Evolutionary conservation across 2,113 vertebrate species (phyloP).

Genomic region (Engraulis encrasicolus): DNA sequence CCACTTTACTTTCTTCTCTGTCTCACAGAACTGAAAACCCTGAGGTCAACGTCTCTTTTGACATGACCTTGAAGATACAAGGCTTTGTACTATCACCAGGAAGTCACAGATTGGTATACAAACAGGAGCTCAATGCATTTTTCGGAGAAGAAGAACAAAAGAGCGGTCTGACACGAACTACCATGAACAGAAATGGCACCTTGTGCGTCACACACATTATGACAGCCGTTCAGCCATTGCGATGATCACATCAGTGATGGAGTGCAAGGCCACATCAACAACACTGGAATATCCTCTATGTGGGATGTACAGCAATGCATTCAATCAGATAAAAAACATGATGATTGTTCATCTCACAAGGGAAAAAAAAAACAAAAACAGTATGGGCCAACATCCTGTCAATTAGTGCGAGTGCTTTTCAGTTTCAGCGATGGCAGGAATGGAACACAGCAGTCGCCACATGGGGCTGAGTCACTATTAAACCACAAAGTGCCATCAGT

Average conservation of each 20-base stretch:
- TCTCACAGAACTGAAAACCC: neutral
- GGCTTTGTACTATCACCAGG: neutral
- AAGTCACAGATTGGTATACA: neutral
- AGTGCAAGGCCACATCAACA: neutral
- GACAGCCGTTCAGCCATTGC: neutral
- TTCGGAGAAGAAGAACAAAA: neutral
- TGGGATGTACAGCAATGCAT: neutral
- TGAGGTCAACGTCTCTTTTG: neutral
- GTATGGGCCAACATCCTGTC: neutral
- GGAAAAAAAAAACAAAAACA: no score
- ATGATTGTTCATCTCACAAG: neutral
- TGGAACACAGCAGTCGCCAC: neutral
- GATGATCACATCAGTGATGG: neutral
- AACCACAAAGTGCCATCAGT: conserved; percentile 6
- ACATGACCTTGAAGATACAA: neutral
- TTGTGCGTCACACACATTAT: neutral
- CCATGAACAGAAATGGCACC: neutral
- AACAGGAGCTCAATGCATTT: neutral
- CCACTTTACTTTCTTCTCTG: neutral
- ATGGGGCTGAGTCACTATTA: neutral
- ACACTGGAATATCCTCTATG: neutral
- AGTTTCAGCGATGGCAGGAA: neutral
- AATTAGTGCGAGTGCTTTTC: neutral
- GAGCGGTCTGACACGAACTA: neutral
- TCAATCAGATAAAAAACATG: neutral